A percentile compares a stretch with the other conserved stretches of the same genome.
phyloP scores from a whole-genome alignment of 1,140 invertebrate species.

The Zophobas atratus region DNA sequence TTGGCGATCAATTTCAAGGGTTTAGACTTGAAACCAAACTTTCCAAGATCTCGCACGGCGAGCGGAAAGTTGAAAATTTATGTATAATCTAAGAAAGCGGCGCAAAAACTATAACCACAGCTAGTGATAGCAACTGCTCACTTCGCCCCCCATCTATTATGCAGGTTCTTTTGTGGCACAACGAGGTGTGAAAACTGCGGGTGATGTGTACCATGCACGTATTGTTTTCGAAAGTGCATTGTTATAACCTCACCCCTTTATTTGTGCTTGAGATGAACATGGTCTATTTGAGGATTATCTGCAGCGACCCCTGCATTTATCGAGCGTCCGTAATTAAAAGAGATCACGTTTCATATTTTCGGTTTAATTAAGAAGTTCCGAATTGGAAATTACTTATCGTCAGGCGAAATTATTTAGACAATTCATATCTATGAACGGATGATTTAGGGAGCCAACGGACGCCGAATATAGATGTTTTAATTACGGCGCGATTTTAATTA shows the following conservation, averaged over 20 bases:
- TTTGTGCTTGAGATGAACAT: constrained; percentile 45
- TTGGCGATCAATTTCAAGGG: constrained; percentile 47
- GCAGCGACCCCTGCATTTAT: constrained; percentile 20
- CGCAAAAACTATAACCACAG: neutral
- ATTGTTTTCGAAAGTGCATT: constrained; percentile 51
- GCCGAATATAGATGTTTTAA: constrained; percentile 48
- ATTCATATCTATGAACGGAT: neutral
- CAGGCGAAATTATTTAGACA: constrained; percentile 6
- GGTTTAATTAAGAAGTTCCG: constrained; percentile 32
- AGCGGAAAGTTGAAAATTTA: constrained; percentile 24
- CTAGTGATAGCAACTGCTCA: constrained; percentile 40
- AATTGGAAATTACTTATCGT: constrained; percentile 26
- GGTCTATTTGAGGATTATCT: constrained; percentile 38
- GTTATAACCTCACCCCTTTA: constrained; percentile 39
- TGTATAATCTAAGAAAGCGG: constrained; percentile 11
- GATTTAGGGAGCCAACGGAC: constrained; percentile 7
- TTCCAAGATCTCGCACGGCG: constrained; percentile 14
- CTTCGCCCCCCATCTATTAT: constrained; percentile 23
- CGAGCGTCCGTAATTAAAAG: constrained; percentile 32
- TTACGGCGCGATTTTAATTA: constrained; percentile 32
- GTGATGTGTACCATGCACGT: constrained; percentile 29
- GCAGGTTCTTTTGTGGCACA: constrained; percentile 18
- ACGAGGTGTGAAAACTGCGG: constrained; percentile 49
- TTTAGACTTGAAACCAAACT: constrained; percentile 34
- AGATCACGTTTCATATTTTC: constrained; percentile 39